Percentiles rank a stretch among this genome's conserved stretches.
Evolutionary conservation across 2,888 invertebrate genomes (phyloP).

Genomic region (Iphiclides podalirius): DNA sequence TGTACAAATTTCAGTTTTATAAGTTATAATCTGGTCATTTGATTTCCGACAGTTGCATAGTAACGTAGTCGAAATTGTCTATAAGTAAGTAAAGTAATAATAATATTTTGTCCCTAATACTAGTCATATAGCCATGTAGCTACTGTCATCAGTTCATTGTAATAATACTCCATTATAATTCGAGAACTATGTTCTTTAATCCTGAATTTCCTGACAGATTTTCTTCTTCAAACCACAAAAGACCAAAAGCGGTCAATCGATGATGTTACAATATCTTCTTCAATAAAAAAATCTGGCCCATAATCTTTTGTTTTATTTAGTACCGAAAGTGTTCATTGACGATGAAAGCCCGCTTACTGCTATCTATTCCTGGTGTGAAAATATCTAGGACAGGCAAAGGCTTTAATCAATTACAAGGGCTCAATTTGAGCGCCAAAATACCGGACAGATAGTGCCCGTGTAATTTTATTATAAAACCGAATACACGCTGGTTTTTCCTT

Average conservation of each 20-base stretch:
- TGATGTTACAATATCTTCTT: slow-evolving; percentile 66
- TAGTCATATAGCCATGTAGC: too few species aligned
- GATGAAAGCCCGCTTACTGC: slow-evolving; percentile 51
- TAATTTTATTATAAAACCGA: slow-evolving; percentile 73
- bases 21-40: slow-evolving; percentile 69
- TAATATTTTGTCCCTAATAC: too few species aligned
- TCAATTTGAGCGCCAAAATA: slow-evolving; percentile 81
- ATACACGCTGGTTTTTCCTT: slow-evolving; percentile 83
- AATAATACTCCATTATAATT: slow-evolving; percentile 58
- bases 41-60: too few species aligned
- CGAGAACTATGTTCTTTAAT: slow-evolving; percentile 63
- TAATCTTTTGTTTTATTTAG: slow-evolving; percentile 71
- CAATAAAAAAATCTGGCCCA: slow-evolving; percentile 70
- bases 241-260: slow-evolving; percentile 60
- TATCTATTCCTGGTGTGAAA: slow-evolving; percentile 75
- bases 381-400: slow-evolving; percentile 86
- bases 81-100: too few species aligned
- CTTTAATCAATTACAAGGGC: too few species aligned
- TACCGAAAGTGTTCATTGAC: slow-evolving; percentile 61
- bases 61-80: too few species aligned
- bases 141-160: slow-evolving; percentile 47
- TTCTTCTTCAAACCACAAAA: slow-evolving; percentile 64
- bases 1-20: slow-evolving; percentile 59
- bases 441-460: slow-evolving; percentile 57
- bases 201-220: slow-evolving; percentile 63